Percentiles rank a stretch among this genome's conserved stretches.
phyloP scores from a whole-genome alignment of 2,113 vertebrate genomes.

The Lepidothrix coronata region DNA sequence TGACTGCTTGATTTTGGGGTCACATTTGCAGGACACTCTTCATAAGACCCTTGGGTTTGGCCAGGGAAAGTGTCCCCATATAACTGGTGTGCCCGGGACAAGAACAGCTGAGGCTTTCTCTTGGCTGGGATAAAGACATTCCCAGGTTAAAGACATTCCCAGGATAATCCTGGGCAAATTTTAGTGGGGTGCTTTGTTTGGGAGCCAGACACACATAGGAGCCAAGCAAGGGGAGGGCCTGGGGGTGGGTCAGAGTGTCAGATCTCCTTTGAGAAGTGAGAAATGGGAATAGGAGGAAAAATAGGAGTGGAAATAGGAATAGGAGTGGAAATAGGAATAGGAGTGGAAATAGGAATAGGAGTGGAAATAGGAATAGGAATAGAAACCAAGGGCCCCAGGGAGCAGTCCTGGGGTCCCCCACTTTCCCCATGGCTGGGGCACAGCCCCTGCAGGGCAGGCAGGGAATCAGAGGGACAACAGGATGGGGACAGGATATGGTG shows the following conservation, averaged over 20 bases:
- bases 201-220: background rate
- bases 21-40: background rate
- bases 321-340: no score
- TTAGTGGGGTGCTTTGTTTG: background rate
- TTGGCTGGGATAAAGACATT: background rate
- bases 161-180: background rate
- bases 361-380: fast-evolving
- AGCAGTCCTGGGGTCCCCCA: background rate
- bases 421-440: no score
- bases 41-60: background rate
- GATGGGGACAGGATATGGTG: fast-evolving
- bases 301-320: no score
- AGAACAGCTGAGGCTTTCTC: background rate
- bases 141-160: background rate
- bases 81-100: background rate
- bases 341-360: no score
- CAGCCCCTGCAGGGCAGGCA: background rate
- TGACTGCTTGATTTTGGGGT: background rate
- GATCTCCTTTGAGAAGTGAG: background rate
- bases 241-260: background rate
- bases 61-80: background rate
- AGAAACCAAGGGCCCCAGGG: background rate
- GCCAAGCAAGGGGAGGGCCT: constrained; percentile 1
- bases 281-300: background rate
- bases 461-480: background rate